Evolutionary conservation across 2,888 invertebrate genomes (phyloP).

Genomic region (Chesias legatella): DNA sequence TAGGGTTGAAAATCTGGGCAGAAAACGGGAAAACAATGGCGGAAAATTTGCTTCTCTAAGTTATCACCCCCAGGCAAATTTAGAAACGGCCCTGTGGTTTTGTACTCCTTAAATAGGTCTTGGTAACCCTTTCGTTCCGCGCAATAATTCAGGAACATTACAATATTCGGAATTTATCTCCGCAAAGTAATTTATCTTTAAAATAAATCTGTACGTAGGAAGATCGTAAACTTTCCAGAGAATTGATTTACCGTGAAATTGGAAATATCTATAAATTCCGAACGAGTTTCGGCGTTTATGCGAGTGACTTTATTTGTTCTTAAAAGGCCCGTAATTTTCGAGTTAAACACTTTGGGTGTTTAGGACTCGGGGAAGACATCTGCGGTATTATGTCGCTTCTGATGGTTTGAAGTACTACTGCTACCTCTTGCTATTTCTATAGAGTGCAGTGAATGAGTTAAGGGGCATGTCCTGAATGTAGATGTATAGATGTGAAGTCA

Average conservation of each 20-base stretch:
- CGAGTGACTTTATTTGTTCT: constrained; percentile 13
- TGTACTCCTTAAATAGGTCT: too few species aligned
- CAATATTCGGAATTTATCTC: constrained; percentile 23
- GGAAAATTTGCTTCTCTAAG: too few species aligned
- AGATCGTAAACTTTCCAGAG: constrained; percentile 30
- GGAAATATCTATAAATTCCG: constrained; percentile 33
- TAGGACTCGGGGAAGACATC: background rate
- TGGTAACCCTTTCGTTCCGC: background rate
- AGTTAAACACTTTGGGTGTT: constrained; percentile 5
- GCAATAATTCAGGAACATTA: constrained; percentile 12
- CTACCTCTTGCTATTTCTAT: too few species aligned
- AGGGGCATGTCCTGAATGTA: too few species aligned
- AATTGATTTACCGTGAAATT: constrained; percentile 37
- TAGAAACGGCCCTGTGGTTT: too few species aligned
- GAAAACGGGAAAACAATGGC: too few species aligned
- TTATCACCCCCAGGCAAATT: too few species aligned
- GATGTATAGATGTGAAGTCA: too few species aligned
- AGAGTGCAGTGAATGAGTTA: too few species aligned
- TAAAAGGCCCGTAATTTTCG: constrained; percentile 12
- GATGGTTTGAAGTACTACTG: too few species aligned
- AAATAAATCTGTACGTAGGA: constrained; percentile 29
- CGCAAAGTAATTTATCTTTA: constrained; percentile 29
- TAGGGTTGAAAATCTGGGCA: too few species aligned
- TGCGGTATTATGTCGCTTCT: too few species aligned
- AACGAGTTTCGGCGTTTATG: constrained; percentile 11